These are phyloP conservation scores for Elephas maximus DNA, from an alignment of 2,113 vertebrate genomes.

Conservation along the genomic window DNA sequence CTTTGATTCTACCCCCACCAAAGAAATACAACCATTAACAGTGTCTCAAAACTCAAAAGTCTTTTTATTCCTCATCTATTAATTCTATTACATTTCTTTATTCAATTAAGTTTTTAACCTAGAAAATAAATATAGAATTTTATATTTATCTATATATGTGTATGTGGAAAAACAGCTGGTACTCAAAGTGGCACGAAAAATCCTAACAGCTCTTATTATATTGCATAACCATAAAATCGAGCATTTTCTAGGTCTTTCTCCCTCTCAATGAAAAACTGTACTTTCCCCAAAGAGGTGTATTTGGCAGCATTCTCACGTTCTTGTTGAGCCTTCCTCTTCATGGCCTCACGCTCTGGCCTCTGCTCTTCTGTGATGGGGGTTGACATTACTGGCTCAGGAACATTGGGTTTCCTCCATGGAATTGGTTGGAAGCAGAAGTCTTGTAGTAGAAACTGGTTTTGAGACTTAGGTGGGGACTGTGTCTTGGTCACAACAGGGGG, in stretches of 20 bases:
- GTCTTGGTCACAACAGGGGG: background rate
- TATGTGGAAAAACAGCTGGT: background rate
- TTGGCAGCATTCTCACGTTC: conserved; percentile 65
- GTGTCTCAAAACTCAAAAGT: background rate
- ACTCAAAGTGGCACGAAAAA: background rate
- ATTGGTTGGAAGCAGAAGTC: conserved; percentile 45
- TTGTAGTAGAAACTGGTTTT: conserved; percentile 5
- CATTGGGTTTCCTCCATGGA: background rate
- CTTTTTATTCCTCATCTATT: background rate
- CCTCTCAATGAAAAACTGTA: conserved; percentile 57
- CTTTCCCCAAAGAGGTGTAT: conserved; percentile 12
- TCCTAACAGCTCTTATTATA: background rate
- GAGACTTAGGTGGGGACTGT: background rate
- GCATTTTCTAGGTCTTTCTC: conserved; percentile 50
- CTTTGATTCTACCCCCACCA: background rate
- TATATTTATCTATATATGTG: background rate
- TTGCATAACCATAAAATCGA: background rate
- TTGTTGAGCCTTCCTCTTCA: conserved; percentile 67
- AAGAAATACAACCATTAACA: background rate
- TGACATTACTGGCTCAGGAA: conserved; percentile 55
- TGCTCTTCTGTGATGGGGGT: conserved; percentile 63
- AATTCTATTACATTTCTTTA: background rate
- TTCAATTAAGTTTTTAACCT: background rate
- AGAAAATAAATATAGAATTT: conserved; percentile 20
- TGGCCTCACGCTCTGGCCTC: conserved; percentile 53